Percentiles rank a stretch among this genome's conserved stretches.
phyloP scores from a whole-genome alignment of 2,888 invertebrate genomes.

The Philereme vetulata region DNA sequence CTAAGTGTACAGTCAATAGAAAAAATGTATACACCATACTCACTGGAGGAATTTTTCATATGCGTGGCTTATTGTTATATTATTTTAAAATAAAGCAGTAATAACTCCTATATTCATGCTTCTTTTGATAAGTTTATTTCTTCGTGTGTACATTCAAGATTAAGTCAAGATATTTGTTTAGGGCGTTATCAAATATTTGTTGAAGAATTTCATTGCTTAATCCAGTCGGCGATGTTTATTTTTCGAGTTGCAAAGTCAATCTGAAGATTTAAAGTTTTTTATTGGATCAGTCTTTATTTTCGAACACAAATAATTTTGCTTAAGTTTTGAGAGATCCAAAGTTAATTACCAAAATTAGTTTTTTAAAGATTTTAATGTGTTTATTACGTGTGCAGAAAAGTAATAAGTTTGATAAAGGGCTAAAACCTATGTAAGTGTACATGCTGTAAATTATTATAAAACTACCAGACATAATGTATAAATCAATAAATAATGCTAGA shows the following conservation, averaged over 20 bases:
- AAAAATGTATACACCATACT: slow-evolving; percentile 66
- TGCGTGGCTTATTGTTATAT: slow-evolving; percentile 59
- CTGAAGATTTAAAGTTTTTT: slow-evolving; percentile 25
- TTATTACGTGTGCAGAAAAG: background rate
- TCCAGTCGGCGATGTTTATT: slow-evolving; percentile 40
- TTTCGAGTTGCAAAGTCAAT: slow-evolving; percentile 38
- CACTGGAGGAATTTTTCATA: slow-evolving; percentile 72
- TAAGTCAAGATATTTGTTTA: slow-evolving; percentile 53
- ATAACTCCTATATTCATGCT: slow-evolving; percentile 39
- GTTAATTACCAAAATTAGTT: background rate
- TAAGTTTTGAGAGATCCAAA: background rate
- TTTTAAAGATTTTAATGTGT: background rate
- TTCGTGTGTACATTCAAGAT: slow-evolving; percentile 47
- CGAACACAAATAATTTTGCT: background rate
- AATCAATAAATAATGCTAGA: no score
- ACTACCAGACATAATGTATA: no score
- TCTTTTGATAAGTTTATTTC: slow-evolving; percentile 41
- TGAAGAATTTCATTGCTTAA: slow-evolving; percentile 44
- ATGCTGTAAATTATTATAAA: no score
- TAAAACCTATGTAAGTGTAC: no score
- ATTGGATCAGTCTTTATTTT: slow-evolving; percentile 16
- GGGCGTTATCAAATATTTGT: slow-evolving; percentile 52
- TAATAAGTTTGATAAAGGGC: background rate
- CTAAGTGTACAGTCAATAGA: slow-evolving; percentile 31
- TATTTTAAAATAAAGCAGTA: slow-evolving; percentile 59